Conservation (phyloP, 2,113 vertebrate species). For the Zosterops pallidus region DNA sequence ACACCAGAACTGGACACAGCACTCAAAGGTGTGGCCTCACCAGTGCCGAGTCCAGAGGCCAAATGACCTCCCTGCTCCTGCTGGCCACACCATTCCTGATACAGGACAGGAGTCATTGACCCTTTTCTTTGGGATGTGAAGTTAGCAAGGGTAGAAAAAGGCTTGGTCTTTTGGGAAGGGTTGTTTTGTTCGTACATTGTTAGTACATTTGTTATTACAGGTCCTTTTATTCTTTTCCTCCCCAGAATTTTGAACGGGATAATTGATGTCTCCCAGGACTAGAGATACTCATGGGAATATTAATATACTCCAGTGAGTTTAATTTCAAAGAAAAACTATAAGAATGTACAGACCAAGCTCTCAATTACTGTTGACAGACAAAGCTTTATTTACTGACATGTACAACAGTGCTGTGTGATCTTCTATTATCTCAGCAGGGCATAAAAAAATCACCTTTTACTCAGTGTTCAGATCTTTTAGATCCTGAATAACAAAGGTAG, state of each 20-base stretch:
- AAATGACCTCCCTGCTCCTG: too few species aligned
- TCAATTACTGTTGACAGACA: background rate
- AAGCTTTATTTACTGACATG: background rate
- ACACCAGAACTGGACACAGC: too few species aligned
- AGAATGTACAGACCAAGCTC: background rate
- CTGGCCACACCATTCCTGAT: too few species aligned
- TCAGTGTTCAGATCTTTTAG: background rate
- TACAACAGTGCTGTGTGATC: background rate
- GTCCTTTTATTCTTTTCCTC: rapidly evolving
- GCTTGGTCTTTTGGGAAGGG: background rate
- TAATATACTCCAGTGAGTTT: background rate
- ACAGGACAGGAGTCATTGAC: too few species aligned
- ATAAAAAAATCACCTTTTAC: background rate
- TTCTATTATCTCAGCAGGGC: background rate
- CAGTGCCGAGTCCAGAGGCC: too few species aligned
- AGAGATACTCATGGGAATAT: background rate
- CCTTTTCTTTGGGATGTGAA: background rate
- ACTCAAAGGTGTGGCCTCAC: too few species aligned
- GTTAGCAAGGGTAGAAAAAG: background rate
- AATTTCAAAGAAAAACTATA: background rate
- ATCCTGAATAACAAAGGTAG: rapidly evolving
- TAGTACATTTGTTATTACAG: background rate
- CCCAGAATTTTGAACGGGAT: background rate
- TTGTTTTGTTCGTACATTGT: rapidly evolving
- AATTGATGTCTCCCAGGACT: too few species aligned